These are phyloP conservation scores for Lucinisca nassula DNA, from an alignment of 2,888 invertebrate genomes.

Conservation along the genomic window DNA sequence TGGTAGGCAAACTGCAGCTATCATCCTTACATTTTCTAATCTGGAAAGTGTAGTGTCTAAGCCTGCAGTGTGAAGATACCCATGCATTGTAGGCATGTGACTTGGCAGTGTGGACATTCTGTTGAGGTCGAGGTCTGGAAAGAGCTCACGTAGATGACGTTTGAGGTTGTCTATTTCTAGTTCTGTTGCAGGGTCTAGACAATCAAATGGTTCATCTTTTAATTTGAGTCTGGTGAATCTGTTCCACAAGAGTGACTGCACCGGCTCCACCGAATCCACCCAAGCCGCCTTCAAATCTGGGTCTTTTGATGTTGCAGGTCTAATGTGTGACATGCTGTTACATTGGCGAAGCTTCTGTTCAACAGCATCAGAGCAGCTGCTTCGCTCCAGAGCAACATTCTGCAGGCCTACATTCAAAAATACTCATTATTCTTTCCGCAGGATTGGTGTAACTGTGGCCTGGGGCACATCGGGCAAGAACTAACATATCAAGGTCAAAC, in stretches of 20 bases:
- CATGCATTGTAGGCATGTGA: conserved; percentile 18
- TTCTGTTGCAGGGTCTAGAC: conserved; percentile 20
- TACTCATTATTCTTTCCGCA: conserved; percentile 58
- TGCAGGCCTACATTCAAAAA: conserved; percentile 63
- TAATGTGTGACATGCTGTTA: conserved; percentile 18
- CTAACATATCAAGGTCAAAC: conserved; percentile 57
- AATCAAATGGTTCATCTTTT: conserved; percentile 39
- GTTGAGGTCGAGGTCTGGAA: conserved; percentile 28
- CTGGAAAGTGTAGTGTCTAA: conserved; percentile 18
- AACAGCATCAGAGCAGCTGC: neutral
- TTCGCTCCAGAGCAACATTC: conserved; percentile 41
- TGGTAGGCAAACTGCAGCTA: conserved; percentile 18
- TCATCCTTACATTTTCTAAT: conserved; percentile 33
- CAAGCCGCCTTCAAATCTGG: conserved; percentile 30
- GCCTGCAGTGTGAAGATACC: conserved; percentile 25
- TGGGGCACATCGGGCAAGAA: conserved; percentile 58
- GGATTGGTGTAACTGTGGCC: conserved; percentile 59
- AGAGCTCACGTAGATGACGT: conserved; percentile 30
- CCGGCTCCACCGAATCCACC: no score
- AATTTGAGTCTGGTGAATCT: conserved; percentile 40
- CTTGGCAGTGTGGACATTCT: conserved; percentile 42
- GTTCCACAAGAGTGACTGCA: conserved; percentile 18
- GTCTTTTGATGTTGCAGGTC: conserved; percentile 4
- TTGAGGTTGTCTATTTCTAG: conserved; percentile 37
- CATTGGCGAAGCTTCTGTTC: conserved; percentile 4